Evolutionary conservation across 2,113 vertebrate species (phyloP).

Genomic region (Dicrurus megarhynchus): DNA sequence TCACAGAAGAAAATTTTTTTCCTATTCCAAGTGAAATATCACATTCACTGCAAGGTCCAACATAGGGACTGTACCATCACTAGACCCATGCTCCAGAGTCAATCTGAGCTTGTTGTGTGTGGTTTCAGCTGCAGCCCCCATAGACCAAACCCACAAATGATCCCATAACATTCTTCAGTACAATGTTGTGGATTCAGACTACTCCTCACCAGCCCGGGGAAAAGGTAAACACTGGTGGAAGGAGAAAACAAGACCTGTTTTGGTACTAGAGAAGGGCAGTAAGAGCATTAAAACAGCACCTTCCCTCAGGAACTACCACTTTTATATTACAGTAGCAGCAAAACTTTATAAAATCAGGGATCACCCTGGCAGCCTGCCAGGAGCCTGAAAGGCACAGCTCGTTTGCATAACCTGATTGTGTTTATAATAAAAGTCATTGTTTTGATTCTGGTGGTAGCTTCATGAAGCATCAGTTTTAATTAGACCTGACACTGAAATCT

Average conservation of each 20-base stretch:
- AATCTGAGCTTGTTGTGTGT: background rate
- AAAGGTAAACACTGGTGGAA: background rate
- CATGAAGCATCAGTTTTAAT: background rate
- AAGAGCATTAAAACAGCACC: background rate
- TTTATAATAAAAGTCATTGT: background rate
- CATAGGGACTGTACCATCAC: background rate
- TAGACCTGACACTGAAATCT: background rate
- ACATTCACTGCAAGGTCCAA: background rate
- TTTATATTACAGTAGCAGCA: background rate
- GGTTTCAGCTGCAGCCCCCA: background rate
- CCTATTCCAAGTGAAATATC: background rate
- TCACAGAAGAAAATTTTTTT: background rate
- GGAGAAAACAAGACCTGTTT: background rate
- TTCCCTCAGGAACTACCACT: background rate
- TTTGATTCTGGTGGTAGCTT: conserved; percentile 20
- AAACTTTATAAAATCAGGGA: background rate
- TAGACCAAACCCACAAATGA: fast-evolving
- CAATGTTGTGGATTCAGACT: fast-evolving
- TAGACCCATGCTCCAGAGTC: background rate
- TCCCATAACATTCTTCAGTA: background rate
- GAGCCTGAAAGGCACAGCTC: background rate
- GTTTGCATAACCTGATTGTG: conserved; percentile 1
- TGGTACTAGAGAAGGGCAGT: background rate
- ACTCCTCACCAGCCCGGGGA: background rate
- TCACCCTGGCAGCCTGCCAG: background rate